phyloP scores from a whole-genome alignment of 2,888 invertebrate species.

The Metacarcinus magister region DNA sequence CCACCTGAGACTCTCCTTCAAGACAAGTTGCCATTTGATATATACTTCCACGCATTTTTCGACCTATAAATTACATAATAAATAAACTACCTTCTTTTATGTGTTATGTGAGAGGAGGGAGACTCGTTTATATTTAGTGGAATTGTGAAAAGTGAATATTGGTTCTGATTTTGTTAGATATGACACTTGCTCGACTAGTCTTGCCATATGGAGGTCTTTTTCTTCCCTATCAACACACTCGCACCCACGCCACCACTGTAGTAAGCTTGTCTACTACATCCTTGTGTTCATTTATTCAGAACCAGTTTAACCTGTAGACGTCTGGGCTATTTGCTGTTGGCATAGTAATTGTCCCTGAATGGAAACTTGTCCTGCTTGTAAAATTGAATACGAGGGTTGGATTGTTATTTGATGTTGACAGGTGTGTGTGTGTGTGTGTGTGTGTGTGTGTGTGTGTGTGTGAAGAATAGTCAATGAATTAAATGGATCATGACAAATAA shows the following conservation, averaged over 20 bases:
- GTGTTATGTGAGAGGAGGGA: not conserved
- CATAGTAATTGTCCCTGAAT: not conserved
- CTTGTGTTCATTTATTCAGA: conserved; percentile 18
- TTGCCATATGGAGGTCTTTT: conserved; percentile 48
- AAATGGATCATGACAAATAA: too few relatives aligned
- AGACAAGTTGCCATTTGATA: not conserved
- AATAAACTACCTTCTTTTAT: not conserved
- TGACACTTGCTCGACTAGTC: not conserved
- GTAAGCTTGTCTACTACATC: not conserved
- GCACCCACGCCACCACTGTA: not conserved
- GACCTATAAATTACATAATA: not conserved
- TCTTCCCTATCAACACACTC: not conserved
- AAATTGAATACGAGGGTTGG: not conserved
- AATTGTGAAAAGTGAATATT: not conserved
- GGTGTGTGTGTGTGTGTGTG: too few relatives aligned
- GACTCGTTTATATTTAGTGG: not conserved
- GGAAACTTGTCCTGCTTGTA: not conserved
- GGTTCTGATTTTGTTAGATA: too few relatives aligned
- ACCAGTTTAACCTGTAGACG: not conserved
- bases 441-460: too few relatives aligned
- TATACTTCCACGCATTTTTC: not conserved
- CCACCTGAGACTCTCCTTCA: not conserved
- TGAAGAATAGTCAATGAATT: too few relatives aligned
- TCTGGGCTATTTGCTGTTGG: not conserved
- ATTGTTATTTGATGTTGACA: not conserved